Conservation (phyloP, 2,113 vertebrate species). For the Hoplias malabaricus region DNA sequence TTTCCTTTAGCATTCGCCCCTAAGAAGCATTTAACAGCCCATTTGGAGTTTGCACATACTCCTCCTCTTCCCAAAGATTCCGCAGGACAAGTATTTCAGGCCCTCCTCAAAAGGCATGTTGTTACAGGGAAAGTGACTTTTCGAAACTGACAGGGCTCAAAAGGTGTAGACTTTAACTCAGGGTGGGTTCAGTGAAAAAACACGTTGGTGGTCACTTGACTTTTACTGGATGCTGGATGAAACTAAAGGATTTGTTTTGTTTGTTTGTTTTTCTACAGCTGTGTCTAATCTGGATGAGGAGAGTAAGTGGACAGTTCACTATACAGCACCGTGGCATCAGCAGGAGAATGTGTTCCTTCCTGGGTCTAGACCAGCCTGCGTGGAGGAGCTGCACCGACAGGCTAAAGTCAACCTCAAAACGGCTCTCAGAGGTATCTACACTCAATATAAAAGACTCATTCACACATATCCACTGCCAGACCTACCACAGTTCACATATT, state of each 20-base stretch:
- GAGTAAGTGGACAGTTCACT: conserved; percentile 95
- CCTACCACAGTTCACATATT: not conserved
- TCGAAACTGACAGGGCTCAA: not conserved
- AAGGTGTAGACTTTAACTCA: not conserved
- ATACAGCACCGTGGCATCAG: conserved; percentile 94
- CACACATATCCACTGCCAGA: not conserved
- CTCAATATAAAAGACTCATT: not conserved
- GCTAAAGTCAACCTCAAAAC: conserved; percentile 98
- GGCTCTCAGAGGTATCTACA: conserved; percentile 85
- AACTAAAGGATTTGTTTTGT: no score
- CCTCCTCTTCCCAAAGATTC: not conserved
- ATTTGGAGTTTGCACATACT: conserved; percentile 25
- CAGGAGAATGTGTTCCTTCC: conserved; percentile 97
- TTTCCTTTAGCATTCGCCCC: not conserved
- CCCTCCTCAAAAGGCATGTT: not conserved
- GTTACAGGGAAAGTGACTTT: conserved; percentile 2
- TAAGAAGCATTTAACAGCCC: conserved; percentile 8
- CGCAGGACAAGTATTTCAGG: not conserved
- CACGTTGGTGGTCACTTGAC: not conserved
- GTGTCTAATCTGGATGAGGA: conserved; percentile 98
- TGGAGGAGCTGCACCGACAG: conserved; percentile 93
- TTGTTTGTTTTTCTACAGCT: conserved; percentile 68
- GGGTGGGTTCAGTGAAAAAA: conserved; percentile 8
- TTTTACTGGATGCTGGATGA: not conserved
- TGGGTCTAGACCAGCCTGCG: conserved; percentile 84